Evolutionary conservation across 2,888 invertebrate species (phyloP).

Genomic region (Hirtodrosophila duncani): DNA sequence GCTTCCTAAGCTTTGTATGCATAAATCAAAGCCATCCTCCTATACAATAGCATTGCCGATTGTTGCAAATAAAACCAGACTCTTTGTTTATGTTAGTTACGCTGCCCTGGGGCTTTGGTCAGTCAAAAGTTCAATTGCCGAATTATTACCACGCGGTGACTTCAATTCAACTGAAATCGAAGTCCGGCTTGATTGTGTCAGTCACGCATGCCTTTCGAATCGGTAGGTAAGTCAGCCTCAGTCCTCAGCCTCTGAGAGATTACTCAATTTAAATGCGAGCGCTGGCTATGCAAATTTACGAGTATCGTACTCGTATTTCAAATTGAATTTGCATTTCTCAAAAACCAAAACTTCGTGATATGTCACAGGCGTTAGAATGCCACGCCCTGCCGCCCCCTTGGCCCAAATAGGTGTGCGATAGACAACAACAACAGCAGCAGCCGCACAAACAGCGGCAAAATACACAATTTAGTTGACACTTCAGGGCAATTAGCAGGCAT

Average conservation of each 20-base stretch:
- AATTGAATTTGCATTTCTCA: constrained; percentile 49
- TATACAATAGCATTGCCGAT: constrained; percentile 1
- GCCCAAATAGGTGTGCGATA: too few relatives aligned
- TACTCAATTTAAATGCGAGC: constrained; percentile 55
- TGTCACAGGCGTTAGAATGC: constrained; percentile 69
- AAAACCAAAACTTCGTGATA: constrained; percentile 58
- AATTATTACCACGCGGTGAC: constrained; percentile 31
- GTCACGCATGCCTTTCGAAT: constrained; percentile 41
- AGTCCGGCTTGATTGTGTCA: too few relatives aligned
- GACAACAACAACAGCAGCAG: constrained; percentile 5
- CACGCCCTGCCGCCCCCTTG: not conserved
- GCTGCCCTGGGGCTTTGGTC: constrained; percentile 24
- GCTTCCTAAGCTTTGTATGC: constrained; percentile 19
- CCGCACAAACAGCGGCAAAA: too few relatives aligned
- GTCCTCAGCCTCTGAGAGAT: constrained; percentile 29
- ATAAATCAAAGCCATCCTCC: constrained; percentile 21
- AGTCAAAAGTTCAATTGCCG: constrained; percentile 35
- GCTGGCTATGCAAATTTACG: constrained; percentile 59
- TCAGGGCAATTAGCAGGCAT: constrained; percentile 46
- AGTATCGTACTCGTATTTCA: constrained; percentile 27
- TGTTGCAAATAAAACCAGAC: constrained; percentile 13
- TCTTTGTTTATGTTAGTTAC: constrained; percentile 31
- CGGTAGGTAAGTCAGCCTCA: constrained; percentile 42
- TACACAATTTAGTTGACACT: constrained; percentile 52
- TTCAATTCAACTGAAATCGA: constrained; percentile 36